Evolutionary conservation across 2,797 vertebrate genomes (phyloP).

Genomic region (Heteromormyrus szaboi): DNA sequence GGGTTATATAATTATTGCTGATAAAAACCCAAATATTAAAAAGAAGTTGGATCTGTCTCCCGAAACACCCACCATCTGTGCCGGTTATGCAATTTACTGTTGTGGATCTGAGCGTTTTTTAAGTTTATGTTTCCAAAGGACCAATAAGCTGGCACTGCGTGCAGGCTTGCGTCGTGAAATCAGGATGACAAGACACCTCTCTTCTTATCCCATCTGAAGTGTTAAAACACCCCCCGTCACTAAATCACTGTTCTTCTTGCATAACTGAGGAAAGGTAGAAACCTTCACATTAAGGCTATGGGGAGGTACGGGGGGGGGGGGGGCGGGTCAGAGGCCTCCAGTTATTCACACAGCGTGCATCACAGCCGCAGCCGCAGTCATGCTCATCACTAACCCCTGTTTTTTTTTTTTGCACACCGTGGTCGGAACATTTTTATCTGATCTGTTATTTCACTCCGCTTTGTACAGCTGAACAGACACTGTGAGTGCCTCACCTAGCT

Average conservation of each 20-base stretch:
- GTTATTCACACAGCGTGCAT: background rate
- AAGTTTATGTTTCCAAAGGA: conserved; percentile 8
- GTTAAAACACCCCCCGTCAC: background rate
- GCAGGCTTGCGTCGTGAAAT: background rate
- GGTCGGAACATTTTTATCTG: background rate
- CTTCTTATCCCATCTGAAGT: conserved; percentile 2
- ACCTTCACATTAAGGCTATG: background rate
- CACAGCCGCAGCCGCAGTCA: background rate
- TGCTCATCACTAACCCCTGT: background rate
- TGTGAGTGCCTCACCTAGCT: background rate
- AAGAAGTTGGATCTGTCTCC: background rate
- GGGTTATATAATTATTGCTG: conserved; percentile 7
- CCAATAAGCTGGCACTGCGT: background rate
- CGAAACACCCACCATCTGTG: conserved; percentile 14
- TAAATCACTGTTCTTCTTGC: background rate
- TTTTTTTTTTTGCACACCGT: background rate
- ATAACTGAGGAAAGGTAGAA: conserved; percentile 7
- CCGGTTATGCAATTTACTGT: background rate
- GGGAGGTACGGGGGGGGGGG: background rate
- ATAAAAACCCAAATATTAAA: background rate
- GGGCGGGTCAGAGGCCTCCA: background rate
- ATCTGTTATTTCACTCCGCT: background rate
- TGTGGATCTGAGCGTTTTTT: background rate
- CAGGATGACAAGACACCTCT: conserved; percentile 1
- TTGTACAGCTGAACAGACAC: background rate